Conservation (phyloP, 2,113 vertebrate species). For the Podarcis muralis region DNA sequence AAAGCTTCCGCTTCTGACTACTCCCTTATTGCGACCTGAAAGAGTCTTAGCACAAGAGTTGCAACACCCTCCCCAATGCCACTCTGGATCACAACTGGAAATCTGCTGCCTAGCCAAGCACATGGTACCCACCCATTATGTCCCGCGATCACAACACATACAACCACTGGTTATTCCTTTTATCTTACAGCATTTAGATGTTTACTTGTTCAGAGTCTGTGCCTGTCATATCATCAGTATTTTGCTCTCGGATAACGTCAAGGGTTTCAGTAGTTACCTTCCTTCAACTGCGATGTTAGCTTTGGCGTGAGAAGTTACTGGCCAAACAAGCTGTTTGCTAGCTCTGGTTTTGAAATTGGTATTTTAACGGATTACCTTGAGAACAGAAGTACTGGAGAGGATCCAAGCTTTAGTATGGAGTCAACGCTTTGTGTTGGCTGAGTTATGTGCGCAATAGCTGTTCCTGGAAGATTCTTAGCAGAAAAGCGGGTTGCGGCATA, state of each 20-base stretch:
- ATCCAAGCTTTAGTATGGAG: conserved; percentile 64
- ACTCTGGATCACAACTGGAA: not conserved
- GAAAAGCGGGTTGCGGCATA: conserved; percentile 54
- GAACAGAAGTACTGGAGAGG: conserved; percentile 45
- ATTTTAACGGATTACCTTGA: conserved; percentile 61
- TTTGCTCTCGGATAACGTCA: not conserved
- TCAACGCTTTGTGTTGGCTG: conserved; percentile 65
- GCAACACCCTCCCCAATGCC: conserved; percentile 54
- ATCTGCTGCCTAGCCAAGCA: not conserved
- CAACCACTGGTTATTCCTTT: not conserved
- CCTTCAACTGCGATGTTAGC: not conserved
- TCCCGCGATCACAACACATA: not conserved
- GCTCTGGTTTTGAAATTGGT: not conserved
- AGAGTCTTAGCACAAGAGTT: conserved; percentile 71
- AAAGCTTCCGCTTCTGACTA: conserved; percentile 56
- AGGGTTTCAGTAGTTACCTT: not conserved
- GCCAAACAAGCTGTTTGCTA: not conserved
- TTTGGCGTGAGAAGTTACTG: not conserved
- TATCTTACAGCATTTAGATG: too few species aligned
- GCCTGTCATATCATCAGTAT: not conserved
- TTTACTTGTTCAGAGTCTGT: not conserved
- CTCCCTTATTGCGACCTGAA: conserved; percentile 61
- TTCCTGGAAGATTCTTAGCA: conserved; percentile 65
- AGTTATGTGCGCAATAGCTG: conserved; percentile 53
- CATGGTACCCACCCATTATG: not conserved